Conservation (phyloP, 1,140 invertebrate species). For the Phortica variegata region DNA sequence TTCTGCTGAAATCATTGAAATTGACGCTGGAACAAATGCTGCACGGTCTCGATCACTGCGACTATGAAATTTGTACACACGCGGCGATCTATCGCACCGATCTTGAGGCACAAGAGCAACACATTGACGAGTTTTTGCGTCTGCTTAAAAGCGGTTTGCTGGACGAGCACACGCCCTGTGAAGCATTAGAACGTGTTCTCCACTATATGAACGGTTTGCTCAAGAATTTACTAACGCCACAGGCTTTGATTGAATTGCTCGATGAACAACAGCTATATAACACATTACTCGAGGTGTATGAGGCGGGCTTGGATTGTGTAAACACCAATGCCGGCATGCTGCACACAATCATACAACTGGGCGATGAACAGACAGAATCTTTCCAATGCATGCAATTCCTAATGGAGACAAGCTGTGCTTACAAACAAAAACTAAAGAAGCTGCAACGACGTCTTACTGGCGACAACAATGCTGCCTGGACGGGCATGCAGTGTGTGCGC, state of each 20-base stretch:
- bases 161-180: constrained; percentile 87
- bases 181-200: constrained; percentile 81
- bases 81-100: constrained; percentile 85
- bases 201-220: constrained; percentile 83
- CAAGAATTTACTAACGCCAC: constrained; percentile 68
- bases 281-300: constrained; percentile 54
- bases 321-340: constrained; percentile 67
- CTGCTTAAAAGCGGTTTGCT: constrained; percentile 84
- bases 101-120: constrained; percentile 85
- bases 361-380: constrained; percentile 65
- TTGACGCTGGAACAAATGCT: constrained; percentile 69
- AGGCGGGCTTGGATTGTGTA: constrained; percentile 69
- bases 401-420: constrained; percentile 69
- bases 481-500: constrained; percentile 63
- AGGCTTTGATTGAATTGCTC: constrained; percentile 55
- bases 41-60: constrained; percentile 77
- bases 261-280: constrained; percentile 59
- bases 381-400: constrained; percentile 75
- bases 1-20: constrained; percentile 78
- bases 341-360: constrained; percentile 63
- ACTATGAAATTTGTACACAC: constrained; percentile 80
- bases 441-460: constrained; percentile 71
- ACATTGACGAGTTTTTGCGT: constrained; percentile 85
- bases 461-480: constrained; percentile 58
- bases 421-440: constrained; percentile 80